Conservation (phyloP, 1,140 invertebrate genomes). For the Gryon sp. region DNA sequence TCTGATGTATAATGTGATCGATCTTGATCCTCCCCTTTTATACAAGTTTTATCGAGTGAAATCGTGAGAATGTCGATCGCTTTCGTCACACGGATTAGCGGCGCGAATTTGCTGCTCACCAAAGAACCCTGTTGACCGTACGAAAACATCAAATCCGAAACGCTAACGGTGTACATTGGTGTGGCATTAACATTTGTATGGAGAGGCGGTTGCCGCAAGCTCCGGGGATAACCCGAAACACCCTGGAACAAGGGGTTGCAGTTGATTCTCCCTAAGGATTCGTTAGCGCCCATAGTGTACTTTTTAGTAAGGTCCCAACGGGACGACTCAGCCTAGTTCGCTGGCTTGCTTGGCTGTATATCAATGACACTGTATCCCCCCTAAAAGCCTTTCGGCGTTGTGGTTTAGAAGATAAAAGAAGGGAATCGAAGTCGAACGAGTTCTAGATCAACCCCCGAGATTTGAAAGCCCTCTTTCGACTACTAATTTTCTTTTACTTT, state of each 20-base stretch:
- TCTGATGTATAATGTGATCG: conserved; percentile 27
- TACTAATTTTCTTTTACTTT: conserved; percentile 58
- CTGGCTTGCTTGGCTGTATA: conserved; percentile 68
- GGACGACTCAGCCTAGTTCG: conserved; percentile 62
- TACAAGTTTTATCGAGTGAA: conserved; percentile 54
- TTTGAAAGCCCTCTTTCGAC: conserved; percentile 45
- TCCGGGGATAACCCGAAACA: conserved; percentile 53
- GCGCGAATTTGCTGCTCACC: conserved; percentile 47
- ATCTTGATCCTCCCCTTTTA: conserved; percentile 51
- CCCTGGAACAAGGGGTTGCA: conserved; percentile 59
- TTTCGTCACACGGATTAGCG: conserved; percentile 71
- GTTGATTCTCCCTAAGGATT: conserved; percentile 67
- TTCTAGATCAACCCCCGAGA: conserved; percentile 52
- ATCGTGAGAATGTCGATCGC: conserved; percentile 71
- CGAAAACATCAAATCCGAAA: conserved; percentile 69
- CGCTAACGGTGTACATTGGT: conserved; percentile 62
- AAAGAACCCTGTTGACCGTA: conserved; percentile 49
- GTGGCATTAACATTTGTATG: conserved; percentile 73
- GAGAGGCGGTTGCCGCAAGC: conserved; percentile 55
- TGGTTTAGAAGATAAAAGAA: conserved; percentile 71
- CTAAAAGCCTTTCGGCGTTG: conserved; percentile 76
- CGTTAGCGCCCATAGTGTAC: conserved; percentile 73
- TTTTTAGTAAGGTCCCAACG: conserved; percentile 71
- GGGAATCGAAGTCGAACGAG: conserved; percentile 54
- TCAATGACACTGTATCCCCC: conserved; percentile 70